phyloP scores from a whole-genome alignment of 2,888 invertebrate species.

The Periphyllus acericola region DNA sequence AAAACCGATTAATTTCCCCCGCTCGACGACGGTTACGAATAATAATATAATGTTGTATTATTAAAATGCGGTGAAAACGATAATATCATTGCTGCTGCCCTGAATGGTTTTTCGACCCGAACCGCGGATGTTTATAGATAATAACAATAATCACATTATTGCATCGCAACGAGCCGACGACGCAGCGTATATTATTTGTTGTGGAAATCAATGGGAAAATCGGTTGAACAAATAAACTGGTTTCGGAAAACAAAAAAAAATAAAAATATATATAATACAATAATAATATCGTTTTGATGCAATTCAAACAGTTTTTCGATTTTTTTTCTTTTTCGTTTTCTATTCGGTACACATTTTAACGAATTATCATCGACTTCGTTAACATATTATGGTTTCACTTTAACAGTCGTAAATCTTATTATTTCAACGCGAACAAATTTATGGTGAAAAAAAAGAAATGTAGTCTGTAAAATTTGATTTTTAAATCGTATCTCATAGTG shows the following conservation, averaged over 20 bases:
- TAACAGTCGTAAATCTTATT: background rate
- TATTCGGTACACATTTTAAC: background rate
- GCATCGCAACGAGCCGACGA: background rate
- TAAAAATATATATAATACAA: background rate
- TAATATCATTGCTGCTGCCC: conserved; percentile 1
- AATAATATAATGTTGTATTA: no score
- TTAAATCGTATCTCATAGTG: background rate
- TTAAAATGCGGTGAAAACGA: conserved; percentile 27
- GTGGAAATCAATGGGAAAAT: background rate
- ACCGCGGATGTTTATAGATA: background rate
- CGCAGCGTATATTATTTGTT: background rate
- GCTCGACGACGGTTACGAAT: background rate
- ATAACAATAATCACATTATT: no score
- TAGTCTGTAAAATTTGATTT: background rate
- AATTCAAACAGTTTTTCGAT: background rate
- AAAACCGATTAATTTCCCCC: conserved; percentile 48
- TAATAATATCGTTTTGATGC: background rate
- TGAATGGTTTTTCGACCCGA: conserved; percentile 37
- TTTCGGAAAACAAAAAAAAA: background rate
- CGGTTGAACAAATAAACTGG: background rate
- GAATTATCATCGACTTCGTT: background rate
- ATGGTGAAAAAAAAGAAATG: background rate
- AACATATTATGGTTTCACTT: background rate
- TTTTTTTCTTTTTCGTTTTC: background rate
- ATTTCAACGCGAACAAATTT: background rate